phyloP scores from a whole-genome alignment of 2,888 invertebrate species.

The Lasioglossum villosulum region DNA sequence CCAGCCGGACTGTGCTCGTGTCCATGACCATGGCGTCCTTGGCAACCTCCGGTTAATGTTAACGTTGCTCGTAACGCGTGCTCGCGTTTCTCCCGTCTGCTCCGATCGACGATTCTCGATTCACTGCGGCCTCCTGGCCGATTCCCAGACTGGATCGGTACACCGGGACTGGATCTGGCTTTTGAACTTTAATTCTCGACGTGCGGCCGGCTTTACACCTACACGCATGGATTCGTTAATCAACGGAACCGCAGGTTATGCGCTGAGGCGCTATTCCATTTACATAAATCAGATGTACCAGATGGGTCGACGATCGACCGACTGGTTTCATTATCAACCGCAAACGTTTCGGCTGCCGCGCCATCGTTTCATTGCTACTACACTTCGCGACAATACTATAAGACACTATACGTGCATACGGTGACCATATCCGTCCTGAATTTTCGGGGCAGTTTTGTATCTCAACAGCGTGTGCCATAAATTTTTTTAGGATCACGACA shows the following conservation, averaged over 20 bases:
- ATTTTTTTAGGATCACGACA: no score
- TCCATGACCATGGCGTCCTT: constrained; percentile 77
- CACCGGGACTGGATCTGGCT: constrained; percentile 36
- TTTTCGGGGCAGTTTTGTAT: no score
- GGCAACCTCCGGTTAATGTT: not conserved
- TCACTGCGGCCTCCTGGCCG: constrained; percentile 43
- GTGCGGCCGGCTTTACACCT: constrained; percentile 32
- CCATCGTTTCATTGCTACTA: not conserved
- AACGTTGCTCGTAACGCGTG: constrained; percentile 19
- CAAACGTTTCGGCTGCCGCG: no score
- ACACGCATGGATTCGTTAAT: constrained; percentile 24
- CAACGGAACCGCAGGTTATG: constrained; percentile 13
- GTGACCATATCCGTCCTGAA: no score
- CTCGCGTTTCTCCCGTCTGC: constrained; percentile 16
- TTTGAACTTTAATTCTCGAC: constrained; percentile 45
- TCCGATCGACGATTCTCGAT: constrained; percentile 41
- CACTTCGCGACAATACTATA: not conserved
- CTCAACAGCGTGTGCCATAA: no score
- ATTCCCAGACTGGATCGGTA: constrained; percentile 35
- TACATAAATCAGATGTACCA: not conserved
- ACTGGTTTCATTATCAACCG: not conserved
- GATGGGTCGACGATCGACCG: not conserved
- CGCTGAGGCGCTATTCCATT: not conserved
- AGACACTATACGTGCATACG: no score
- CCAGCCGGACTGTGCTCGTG: constrained; percentile 84